Evolutionary conservation across 1,140 invertebrate genomes (phyloP).

Genomic region (Pseudomyrmex concolor): DNA sequence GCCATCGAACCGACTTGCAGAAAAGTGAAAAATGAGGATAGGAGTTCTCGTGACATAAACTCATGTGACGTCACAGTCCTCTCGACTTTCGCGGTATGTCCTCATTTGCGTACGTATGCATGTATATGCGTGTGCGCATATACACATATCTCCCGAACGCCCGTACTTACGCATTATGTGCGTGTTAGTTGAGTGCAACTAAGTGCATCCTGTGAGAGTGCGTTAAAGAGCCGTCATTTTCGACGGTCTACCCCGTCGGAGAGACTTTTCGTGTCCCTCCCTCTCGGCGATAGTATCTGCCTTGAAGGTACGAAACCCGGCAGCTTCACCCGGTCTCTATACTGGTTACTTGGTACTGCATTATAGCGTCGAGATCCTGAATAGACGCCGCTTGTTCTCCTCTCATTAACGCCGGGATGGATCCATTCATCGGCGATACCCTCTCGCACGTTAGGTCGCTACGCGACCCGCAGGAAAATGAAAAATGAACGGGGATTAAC

Average conservation of each 20-base stretch:
- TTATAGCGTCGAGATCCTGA: slow-evolving; percentile 58
- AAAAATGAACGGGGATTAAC: slow-evolving; percentile 70
- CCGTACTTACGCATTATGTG: background rate
- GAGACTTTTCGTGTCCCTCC: slow-evolving; percentile 44
- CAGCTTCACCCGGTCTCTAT: slow-evolving; percentile 17
- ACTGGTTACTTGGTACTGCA: slow-evolving; percentile 57
- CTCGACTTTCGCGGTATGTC: slow-evolving; percentile 16
- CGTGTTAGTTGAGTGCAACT: slow-evolving; percentile 50
- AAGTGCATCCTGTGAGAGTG: slow-evolving; percentile 55
- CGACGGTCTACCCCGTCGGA: slow-evolving; percentile 40
- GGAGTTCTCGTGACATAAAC: too few relatives aligned
- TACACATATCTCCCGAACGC: background rate
- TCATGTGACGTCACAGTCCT: slow-evolving; percentile 61
- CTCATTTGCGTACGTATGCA: background rate
- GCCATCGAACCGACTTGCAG: slow-evolving; percentile 55
- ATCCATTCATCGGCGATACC: slow-evolving; percentile 62
- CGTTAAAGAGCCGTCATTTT: slow-evolving; percentile 65
- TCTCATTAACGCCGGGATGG: slow-evolving; percentile 70
- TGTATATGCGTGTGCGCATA: background rate
- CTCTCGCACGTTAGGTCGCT: slow-evolving; percentile 19
- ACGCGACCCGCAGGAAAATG: slow-evolving; percentile 55
- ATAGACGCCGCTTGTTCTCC: slow-evolving; percentile 65
- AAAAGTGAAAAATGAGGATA: slow-evolving; percentile 71
- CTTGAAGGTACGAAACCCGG: slow-evolving; percentile 37
- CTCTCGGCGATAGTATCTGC: slow-evolving; percentile 58